These are phyloP conservation scores for Engystomops pustulosus DNA, from an alignment of 2,113 vertebrate genomes.

Conservation along the genomic window DNA sequence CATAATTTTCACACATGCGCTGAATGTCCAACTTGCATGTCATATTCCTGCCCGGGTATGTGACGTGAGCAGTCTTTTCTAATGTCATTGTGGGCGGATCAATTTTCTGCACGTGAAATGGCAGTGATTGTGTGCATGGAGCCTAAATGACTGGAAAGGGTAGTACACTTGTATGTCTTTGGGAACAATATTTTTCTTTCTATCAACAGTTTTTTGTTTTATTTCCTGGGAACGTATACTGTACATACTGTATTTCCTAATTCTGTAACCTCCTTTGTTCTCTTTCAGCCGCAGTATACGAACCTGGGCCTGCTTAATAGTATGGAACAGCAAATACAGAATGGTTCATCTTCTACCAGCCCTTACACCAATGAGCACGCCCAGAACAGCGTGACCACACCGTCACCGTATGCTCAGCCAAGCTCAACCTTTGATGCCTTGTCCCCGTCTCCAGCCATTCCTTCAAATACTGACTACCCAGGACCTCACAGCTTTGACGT, in stretches of 20 bases:
- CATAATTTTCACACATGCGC: too few relatives aligned
- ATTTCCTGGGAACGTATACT: not conserved
- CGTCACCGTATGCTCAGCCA: constrained; percentile 95
- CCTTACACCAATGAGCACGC: constrained; percentile 95
- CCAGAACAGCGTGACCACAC: constrained; percentile 92
- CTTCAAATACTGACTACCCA: constrained; percentile 97
- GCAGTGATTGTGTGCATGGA: too few relatives aligned
- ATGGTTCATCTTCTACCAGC: constrained; percentile 94
- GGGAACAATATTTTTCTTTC: not conserved
- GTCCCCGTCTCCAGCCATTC: constrained; percentile 96
- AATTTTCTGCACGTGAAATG: too few relatives aligned
- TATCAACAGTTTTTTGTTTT: not conserved
- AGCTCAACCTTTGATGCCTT: constrained; percentile 97
- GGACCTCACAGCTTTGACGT: constrained; percentile 97
- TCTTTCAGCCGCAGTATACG: constrained; percentile 91
- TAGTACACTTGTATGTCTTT: too few relatives aligned
- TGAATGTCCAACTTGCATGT: too few relatives aligned
- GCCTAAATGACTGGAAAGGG: too few relatives aligned
- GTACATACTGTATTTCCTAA: not conserved
- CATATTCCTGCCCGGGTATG: too few relatives aligned
- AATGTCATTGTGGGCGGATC: too few relatives aligned
- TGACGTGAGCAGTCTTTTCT: too few relatives aligned
- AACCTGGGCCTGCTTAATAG: constrained; percentile 97
- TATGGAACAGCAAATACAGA: constrained; percentile 98
- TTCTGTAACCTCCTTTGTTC: constrained; percentile 42